Conservation (phyloP, 2,797 vertebrate species). For the Discoglossus pictus region DNA sequence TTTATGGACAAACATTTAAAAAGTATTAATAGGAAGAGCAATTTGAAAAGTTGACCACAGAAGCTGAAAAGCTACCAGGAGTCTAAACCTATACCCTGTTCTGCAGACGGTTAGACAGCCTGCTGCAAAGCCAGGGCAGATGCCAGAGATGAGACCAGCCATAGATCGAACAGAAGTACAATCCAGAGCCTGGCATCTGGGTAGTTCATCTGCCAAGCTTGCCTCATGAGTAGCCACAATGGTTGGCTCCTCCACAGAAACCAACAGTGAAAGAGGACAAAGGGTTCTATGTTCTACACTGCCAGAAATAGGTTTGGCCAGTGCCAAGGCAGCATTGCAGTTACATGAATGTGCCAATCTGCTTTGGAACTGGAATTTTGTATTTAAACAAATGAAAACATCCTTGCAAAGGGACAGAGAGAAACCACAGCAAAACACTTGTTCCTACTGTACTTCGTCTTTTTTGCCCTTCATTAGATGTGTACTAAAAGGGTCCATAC, state of each 20-base stretch:
- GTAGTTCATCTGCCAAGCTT: slow-evolving; percentile 79
- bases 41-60: slow-evolving; percentile 72
- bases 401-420: slow-evolving; percentile 30
- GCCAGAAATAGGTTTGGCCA: slow-evolving; percentile 68
- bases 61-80: slow-evolving; percentile 70
- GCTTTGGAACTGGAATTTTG: slow-evolving; percentile 70
- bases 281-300: slow-evolving; percentile 75
- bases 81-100: slow-evolving; percentile 73
- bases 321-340: slow-evolving; percentile 76
- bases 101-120: slow-evolving; percentile 74
- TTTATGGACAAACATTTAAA: too few species aligned
- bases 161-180: slow-evolving; percentile 75
- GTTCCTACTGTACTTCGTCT: slow-evolving; percentile 38
- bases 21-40: too few species aligned
- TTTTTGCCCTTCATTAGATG: slow-evolving; percentile 42
- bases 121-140: slow-evolving; percentile 77
- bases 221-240: slow-evolving; percentile 77
- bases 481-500: slow-evolving; percentile 32
- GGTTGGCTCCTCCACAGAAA: slow-evolving; percentile 75
- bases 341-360: slow-evolving; percentile 68
- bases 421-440: slow-evolving; percentile 29
- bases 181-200: slow-evolving; percentile 84
- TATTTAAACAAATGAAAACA: slow-evolving; percentile 76
- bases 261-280: slow-evolving; percentile 78
- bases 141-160: slow-evolving; percentile 76